Percentiles rank a stretch among this genome's conserved stretches.
phyloP scores from a whole-genome alignment of 2,797 vertebrate genomes.

The Karalla daura region DNA sequence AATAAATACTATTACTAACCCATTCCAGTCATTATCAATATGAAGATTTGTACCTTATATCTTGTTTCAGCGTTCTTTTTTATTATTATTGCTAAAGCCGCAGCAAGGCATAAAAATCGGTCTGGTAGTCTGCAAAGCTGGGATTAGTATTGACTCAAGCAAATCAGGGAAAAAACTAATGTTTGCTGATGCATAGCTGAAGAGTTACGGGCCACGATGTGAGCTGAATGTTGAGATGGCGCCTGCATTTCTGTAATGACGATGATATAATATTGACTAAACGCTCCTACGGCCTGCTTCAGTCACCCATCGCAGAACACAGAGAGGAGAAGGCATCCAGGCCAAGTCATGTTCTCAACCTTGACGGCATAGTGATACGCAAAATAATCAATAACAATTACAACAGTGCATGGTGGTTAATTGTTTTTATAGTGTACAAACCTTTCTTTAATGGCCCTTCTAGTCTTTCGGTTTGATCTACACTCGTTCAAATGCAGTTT shows the following conservation, averaged over 20 bases:
- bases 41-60: neutral
- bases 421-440: slow-evolving; percentile 23
- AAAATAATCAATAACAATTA: slow-evolving; percentile 41
- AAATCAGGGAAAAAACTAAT: neutral
- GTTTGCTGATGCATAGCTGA: neutral
- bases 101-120: neutral
- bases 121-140: neutral
- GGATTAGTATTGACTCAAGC: neutral
- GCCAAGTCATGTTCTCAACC: slow-evolving; percentile 1
- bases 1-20: neutral
- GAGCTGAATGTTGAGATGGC: neutral
- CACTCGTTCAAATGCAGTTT: slow-evolving; percentile 15
- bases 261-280: neutral
- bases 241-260: neutral
- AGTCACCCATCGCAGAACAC: neutral
- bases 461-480: neutral
- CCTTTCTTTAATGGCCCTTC: neutral
- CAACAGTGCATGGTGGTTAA: slow-evolving; percentile 14
- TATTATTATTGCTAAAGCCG: neutral
- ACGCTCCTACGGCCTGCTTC: neutral
- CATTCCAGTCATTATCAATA: neutral
- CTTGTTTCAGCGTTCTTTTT: neutral
- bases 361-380: slow-evolving; percentile 1
- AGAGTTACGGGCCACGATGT: neutral
- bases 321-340: neutral